phyloP scores from a whole-genome alignment of 2,113 vertebrate species.

The Mirounga angustirostris region DNA sequence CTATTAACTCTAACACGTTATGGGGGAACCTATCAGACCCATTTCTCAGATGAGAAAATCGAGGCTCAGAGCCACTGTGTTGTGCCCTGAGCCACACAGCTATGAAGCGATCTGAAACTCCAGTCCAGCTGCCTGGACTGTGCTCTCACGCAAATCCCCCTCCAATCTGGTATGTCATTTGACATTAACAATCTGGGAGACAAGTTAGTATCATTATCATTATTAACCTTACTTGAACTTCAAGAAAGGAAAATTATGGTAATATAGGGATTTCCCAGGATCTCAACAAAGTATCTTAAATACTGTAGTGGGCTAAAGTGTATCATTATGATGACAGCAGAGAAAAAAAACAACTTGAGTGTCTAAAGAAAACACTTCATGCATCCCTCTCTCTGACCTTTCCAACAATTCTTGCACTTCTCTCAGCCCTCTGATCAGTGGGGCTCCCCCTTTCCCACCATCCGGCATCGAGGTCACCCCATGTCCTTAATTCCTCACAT shows the following conservation, averaged over 20 bases:
- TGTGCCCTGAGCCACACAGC: background rate
- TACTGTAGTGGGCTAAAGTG: background rate
- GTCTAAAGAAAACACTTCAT: background rate
- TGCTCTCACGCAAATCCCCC: background rate
- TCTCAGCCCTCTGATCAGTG: background rate
- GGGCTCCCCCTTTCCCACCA: background rate
- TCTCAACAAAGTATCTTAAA: background rate
- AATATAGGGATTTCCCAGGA: background rate
- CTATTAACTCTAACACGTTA: background rate
- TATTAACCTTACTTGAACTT: background rate
- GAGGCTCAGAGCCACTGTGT: background rate
- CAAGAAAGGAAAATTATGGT: background rate
- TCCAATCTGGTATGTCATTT: background rate
- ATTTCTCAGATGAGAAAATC: conserved; percentile 12
- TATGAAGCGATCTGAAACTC: background rate
- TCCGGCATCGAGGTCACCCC: background rate
- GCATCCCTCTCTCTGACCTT: background rate
- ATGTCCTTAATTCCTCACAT: background rate
- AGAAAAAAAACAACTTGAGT: background rate
- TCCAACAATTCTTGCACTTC: background rate
- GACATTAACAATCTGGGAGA: background rate
- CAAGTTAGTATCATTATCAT: background rate
- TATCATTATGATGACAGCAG: background rate
- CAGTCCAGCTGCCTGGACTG: background rate
- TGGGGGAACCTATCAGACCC: background rate